Evolutionary conservation across 2,113 vertebrate genomes (phyloP).

Genomic region (Chauna torquata): DNA sequence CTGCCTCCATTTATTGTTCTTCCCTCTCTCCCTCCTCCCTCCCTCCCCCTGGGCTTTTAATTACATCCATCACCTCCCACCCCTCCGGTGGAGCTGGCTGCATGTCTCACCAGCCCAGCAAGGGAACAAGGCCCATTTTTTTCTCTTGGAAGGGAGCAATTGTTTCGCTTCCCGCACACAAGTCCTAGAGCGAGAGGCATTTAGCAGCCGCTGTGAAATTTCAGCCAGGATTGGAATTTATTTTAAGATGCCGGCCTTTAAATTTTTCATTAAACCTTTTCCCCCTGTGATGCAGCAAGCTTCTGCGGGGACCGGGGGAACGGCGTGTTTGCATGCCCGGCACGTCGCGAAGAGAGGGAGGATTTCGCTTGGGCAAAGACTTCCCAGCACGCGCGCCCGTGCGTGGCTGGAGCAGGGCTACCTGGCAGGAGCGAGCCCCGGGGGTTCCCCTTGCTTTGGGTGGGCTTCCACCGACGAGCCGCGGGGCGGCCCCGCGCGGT

Average conservation of each 20-base stretch:
- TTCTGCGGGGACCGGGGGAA: neutral
- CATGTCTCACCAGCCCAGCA: neutral
- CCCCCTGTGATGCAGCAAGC: neutral
- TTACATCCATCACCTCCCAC: conserved; percentile 26
- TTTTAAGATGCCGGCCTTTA: conserved; percentile 53
- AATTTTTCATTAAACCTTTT: conserved; percentile 52
- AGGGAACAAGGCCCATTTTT: neutral
- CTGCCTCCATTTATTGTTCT: conserved; percentile 10
- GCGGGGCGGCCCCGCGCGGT: no score
- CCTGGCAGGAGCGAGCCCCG: neutral
- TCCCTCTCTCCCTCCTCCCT: neutral
- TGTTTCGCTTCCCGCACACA: neutral
- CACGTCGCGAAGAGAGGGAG: neutral
- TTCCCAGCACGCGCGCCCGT: neutral
- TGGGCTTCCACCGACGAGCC: neutral
- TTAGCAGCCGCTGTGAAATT: conserved; percentile 34
- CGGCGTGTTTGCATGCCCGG: neutral
- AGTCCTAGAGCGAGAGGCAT: neutral
- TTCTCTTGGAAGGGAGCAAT: neutral
- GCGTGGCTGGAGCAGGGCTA: neutral
- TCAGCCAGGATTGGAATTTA: conserved; percentile 58
- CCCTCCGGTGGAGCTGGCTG: neutral
- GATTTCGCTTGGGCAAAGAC: neutral
- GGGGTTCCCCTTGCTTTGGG: neutral
- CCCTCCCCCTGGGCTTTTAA: conserved; percentile 23